Base-by-base conservation (phyloP, 2,113 vertebrate genomes). In the Phoxinus phoxinus region DNA sequence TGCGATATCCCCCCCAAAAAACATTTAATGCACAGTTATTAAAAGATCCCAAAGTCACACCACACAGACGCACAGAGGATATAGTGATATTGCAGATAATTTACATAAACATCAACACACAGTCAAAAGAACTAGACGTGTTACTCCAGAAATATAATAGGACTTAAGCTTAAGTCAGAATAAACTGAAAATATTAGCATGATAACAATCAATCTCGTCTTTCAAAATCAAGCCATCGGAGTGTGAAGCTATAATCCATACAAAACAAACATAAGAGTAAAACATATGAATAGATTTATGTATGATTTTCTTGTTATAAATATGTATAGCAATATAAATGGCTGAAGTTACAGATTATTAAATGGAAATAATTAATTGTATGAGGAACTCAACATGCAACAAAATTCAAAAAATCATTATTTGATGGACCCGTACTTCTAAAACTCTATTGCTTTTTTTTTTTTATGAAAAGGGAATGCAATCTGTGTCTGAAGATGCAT, bases 391-490 rank as follows among this genome's bases (percentile, higher is more conserved):
- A 61, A 79, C 77, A 44, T 79, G 21, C 13, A 25, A 63, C 15
- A 75, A 17, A 3, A 3, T 48, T 44, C 21, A 12, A n/a, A 74
- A 74, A 23, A 32, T 44, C 23, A 46, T 73, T 25, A 73, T 46
- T 73, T 2, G 23, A 46, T 73, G 23, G 23, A 73, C 71, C 82
- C 76, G 48, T 69, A 78, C 58, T 89, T 83, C 71, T 84, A 82
- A 87, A 82, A 69, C 84, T 67, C 77, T 91, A 87, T 92, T 93
- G 90, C 87, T 93, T 90, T 89, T 74, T 51, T 51, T 46, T 46
- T 46, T 89, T 71, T 83, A 61, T 30, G 46, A 9, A 80, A 82
- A 53, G 51, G 71, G 58, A 37, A 71, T 86, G 27, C 81, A 73
- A 86, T 85, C 81, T 84, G 6, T 5, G 13, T 73, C 41, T 46